phyloP scores from a whole-genome alignment of 1,140 invertebrate species.

The Hesperophylax magnus region DNA sequence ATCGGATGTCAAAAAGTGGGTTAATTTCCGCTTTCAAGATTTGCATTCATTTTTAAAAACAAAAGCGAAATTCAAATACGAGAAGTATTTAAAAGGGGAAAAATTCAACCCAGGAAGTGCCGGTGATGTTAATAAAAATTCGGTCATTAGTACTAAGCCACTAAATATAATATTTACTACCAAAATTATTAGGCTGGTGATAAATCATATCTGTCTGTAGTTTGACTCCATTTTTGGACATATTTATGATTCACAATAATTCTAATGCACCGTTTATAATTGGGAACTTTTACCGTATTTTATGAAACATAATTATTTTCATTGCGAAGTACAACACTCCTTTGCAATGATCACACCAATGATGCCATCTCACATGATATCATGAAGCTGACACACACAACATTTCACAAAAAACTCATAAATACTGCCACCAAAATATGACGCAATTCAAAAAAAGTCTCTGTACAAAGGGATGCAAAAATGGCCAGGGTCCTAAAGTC shows the following conservation, averaged over 20 bases:
- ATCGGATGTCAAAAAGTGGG: too few species aligned
- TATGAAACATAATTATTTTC: neutral
- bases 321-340: slow-evolving; percentile 3
- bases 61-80: too few species aligned
- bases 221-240: neutral
- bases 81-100: too few species aligned
- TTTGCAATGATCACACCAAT: neutral
- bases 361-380: slow-evolving; percentile 9
- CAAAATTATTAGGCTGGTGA: neutral
- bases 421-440: neutral
- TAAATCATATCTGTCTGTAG: neutral
- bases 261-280: neutral
- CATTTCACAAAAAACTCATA: neutral
- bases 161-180: too few species aligned
- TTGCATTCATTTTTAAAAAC: too few species aligned
- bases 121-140: too few species aligned
- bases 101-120: too few species aligned
- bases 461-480: neutral
- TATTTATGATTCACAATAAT: neutral
- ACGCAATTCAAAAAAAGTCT: neutral
- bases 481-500: neutral
- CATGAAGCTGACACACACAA: neutral
- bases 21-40: too few species aligned
- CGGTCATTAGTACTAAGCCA: too few species aligned
- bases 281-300: neutral